A percentile compares a stretch with the other conserved stretches of the same genome.
Evolutionary conservation across 92 coral and sea anemone genomes (phyloP).

Genomic region (Zoanthus solanderi): DNA sequence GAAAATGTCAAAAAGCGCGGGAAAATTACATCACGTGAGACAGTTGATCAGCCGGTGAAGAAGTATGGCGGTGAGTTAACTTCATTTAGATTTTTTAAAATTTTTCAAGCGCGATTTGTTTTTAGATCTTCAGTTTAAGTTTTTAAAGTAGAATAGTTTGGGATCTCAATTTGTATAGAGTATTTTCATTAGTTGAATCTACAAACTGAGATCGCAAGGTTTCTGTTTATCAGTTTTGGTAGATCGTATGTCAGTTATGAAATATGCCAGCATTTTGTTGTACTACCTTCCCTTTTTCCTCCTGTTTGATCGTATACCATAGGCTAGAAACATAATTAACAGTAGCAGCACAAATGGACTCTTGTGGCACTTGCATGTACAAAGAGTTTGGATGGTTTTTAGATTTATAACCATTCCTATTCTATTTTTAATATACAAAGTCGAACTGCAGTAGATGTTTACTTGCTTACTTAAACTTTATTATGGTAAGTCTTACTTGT

Average conservation of each 20-base stretch:
- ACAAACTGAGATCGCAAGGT: not conserved
- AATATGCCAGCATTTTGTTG: not conserved
- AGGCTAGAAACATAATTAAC: not conserved
- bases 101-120: not conserved
- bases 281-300: not conserved
- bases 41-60: slow-evolving; percentile 74
- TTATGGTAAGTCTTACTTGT: too few relatives aligned
- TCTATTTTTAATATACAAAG: too few relatives aligned
- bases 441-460: too few relatives aligned
- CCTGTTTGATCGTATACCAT: not conserved
- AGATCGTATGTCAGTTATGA: not conserved
- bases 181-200: not conserved
- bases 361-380: not conserved
- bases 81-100: not conserved
- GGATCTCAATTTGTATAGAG: too few relatives aligned
- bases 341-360: not conserved
- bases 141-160: too few relatives aligned
- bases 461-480: too few relatives aligned
- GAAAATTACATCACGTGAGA: slow-evolving; percentile 98
- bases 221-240: not conserved
- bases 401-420: too few relatives aligned
- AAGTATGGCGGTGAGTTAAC: slow-evolving; percentile 92
- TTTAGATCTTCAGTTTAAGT: not conserved
- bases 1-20: slow-evolving; percentile 78
- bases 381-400: not conserved